Conservation (phyloP, 1,140 invertebrate species). For the Diplogasteroides magnus region DNA sequence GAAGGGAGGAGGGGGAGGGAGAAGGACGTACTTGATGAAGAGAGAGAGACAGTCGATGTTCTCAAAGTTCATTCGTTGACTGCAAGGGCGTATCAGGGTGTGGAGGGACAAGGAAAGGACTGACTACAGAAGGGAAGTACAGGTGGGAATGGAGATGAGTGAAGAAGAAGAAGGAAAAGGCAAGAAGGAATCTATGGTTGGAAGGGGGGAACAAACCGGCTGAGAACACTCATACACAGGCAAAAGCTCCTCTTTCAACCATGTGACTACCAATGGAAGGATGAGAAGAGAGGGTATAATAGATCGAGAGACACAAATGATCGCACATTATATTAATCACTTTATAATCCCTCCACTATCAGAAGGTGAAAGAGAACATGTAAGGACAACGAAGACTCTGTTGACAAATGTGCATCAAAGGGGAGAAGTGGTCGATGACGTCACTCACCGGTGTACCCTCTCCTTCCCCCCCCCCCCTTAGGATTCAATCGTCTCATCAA, state of each 20-base stretch:
- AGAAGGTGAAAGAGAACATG: too few species aligned
- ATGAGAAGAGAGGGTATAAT: neutral
- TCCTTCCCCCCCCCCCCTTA: too few species aligned
- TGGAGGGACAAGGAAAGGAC: neutral
- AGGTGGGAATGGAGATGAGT: neutral
- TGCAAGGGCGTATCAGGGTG: neutral
- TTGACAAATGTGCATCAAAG: too few species aligned
- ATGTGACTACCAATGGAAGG: neutral
- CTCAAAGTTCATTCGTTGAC: neutral
- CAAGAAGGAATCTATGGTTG: neutral
- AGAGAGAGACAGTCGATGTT: neutral
- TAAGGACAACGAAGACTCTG: too few species aligned
- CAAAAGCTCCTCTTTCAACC: neutral
- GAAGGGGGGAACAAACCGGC: too few species aligned
- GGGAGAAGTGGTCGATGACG: too few species aligned
- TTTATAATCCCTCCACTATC: too few species aligned
- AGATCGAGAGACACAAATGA: too few species aligned
- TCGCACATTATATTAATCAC: too few species aligned
- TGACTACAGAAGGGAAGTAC: neutral
- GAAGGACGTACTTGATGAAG: neutral
- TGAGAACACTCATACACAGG: neutral
- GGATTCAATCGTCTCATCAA: too few species aligned
- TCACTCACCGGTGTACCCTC: too few species aligned
- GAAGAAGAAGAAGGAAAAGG: neutral
- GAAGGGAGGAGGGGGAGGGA: neutral